Conservation (phyloP, 2,113 vertebrate species). For the Amphiprion ocellaris region DNA sequence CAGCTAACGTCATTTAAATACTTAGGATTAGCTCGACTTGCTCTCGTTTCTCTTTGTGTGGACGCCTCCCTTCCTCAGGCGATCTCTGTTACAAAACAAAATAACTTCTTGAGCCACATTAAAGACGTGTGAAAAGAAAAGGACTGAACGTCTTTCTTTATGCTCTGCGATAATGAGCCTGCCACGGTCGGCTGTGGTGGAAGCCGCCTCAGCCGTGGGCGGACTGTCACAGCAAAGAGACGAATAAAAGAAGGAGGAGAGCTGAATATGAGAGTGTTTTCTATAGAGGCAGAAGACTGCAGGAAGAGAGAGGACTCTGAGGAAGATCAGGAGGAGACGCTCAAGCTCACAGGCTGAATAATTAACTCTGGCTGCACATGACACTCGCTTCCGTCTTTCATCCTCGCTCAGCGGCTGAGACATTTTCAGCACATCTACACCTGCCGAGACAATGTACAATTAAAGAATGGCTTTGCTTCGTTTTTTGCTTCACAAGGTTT, state of each 20-base stretch:
- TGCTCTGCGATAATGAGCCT: slow-evolving; percentile 39
- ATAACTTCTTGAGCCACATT: neutral
- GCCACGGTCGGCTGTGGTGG: slow-evolving; percentile 18
- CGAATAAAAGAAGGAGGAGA: slow-evolving; percentile 26
- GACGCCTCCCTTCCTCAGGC: slow-evolving; percentile 13
- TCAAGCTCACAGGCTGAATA: slow-evolving; percentile 30
- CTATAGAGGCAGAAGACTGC: slow-evolving; percentile 13
- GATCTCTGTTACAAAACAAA: slow-evolving; percentile 20
- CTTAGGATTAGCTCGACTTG: slow-evolving; percentile 43
- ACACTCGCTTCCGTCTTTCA: slow-evolving; percentile 14
- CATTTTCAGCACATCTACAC: slow-evolving; percentile 15
- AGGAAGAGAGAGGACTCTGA: slow-evolving; percentile 36
- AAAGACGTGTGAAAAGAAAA: slow-evolving; percentile 24
- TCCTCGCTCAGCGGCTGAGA: slow-evolving; percentile 22
- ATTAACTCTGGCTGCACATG: slow-evolving; percentile 43
- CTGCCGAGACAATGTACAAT: slow-evolving; percentile 71
- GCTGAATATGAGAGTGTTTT: slow-evolving; percentile 24
- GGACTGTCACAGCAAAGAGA: slow-evolving; percentile 19
- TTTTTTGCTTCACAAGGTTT: slow-evolving; percentile 56
- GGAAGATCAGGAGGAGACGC: slow-evolving; percentile 46
- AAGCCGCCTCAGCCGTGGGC: slow-evolving; percentile 8
- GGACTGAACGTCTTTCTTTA: neutral
- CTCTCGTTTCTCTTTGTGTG: slow-evolving; percentile 14
- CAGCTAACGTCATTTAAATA: slow-evolving; percentile 71
- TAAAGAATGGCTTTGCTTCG: slow-evolving; percentile 75